A percentile compares a stretch with the other conserved stretches of the same genome.
phyloP scores from a whole-genome alignment of 2,888 invertebrate genomes.

The Lepas anatifera region DNA sequence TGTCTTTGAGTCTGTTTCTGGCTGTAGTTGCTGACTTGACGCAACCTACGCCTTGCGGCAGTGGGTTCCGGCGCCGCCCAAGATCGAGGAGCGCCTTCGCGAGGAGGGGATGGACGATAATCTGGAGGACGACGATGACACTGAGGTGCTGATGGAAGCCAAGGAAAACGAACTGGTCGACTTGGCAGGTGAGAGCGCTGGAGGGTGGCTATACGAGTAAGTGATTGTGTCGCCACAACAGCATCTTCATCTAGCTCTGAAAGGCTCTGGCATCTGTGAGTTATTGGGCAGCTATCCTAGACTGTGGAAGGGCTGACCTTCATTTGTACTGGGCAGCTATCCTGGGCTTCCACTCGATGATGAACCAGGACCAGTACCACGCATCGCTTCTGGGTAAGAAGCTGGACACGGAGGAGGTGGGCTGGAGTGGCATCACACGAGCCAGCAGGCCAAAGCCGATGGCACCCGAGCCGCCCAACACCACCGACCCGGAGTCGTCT shows the following conservation, averaged over 20 bases:
- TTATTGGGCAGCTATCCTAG: too few species aligned
- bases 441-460: slow-evolving; percentile 79
- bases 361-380: slow-evolving; percentile 99
- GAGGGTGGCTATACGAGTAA: too few species aligned
- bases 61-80: neutral
- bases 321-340: slow-evolving; percentile 75
- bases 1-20: too few species aligned
- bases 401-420: slow-evolving; percentile 51
- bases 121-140: slow-evolving; percentile 86
- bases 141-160: slow-evolving; percentile 69
- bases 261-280: too few species aligned
- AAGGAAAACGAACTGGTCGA: slow-evolving; percentile 96
- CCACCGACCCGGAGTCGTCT: slow-evolving; percentile 87
- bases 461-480: slow-evolving; percentile 92
- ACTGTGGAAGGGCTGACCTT: too few species aligned
- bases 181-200: slow-evolving; percentile 58
- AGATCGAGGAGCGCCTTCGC: neutral
- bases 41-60: neutral
- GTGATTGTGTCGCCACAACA: too few species aligned
- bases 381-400: slow-evolving; percentile 78
- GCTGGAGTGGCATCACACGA: slow-evolving; percentile 92
- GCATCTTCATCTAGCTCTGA: too few species aligned
- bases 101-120: slow-evolving; percentile 63
- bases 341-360: slow-evolving; percentile 98
- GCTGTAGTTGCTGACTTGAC: too few species aligned